Evolutionary conservation across 2,113 vertebrate genomes (phyloP), one percentile per base, ranked within the genome.

Genomic region (Chaetops frenatus): DNA sequence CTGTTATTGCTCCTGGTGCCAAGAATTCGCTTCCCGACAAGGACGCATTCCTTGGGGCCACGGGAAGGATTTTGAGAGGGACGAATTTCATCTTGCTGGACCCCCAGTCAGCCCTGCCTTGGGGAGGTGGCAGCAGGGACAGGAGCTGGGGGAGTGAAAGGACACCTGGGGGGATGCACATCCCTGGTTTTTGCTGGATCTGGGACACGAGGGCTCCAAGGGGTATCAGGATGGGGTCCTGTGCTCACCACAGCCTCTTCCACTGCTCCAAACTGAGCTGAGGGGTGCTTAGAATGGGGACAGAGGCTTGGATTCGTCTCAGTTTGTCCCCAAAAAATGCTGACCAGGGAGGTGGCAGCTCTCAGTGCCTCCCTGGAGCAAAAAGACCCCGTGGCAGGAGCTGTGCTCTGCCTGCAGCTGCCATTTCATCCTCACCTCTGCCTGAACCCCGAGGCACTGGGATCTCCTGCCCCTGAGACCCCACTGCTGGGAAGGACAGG

Each of bases 151-250:
- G 53, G 38, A 22, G 14, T 15, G 29, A 56, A 20, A 50, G 58
- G 42, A 51, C 20, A 10, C 12, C 11, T 1, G 0, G 11, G 20
- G 53, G 53, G 35, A 5, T 17, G 28, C 13, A 24, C 2, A 2
- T 20, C 54, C 33, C 71, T 13, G 36, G 4, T 9, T 44, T 23
- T 45, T 23, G 35, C 10, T 23, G 28, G 29, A 15, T 47, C 3
- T 25, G 48, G 28, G 62, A 23, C 9, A 11, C 2, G 65, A 69
- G 48, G 1, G 2, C 15, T 66, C 9, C 4, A 13, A 51, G 61
- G 38, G 38, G 9, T 38, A 4, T 14, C 0, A 0, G 69, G 35
- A 31, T 2, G 3, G 50, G 40, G 35, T 35, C 16, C n/a, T 35
- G 48, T 7, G 45, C 33, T 44, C 10, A 6, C 23, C 1, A 4